Percentiles rank a stretch among this genome's conserved stretches.
Evolutionary conservation across 2,797 vertebrate species (phyloP).

Genomic region (Ciconia nigra): DNA sequence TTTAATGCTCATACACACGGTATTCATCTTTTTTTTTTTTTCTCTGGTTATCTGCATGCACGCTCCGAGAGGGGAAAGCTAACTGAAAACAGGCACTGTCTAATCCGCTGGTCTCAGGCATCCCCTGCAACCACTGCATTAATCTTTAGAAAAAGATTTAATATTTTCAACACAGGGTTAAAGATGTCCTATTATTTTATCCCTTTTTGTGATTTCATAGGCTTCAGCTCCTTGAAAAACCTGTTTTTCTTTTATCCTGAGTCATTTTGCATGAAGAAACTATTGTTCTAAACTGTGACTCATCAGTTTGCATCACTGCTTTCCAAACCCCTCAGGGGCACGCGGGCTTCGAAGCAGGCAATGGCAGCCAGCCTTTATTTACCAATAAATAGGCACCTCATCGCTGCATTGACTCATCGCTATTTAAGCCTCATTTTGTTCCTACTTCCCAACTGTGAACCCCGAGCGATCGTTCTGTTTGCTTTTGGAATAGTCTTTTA

Average conservation of each 20-base stretch:
- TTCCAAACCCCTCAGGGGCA: not conserved
- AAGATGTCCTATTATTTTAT: not conserved
- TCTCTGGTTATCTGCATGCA: not conserved
- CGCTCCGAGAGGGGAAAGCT: not conserved
- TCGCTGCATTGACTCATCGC: not conserved
- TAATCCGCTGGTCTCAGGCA: not conserved
- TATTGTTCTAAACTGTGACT: constrained; percentile 50
- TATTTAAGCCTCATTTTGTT: not conserved
- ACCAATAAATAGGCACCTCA: not conserved
- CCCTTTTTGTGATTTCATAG: not conserved
- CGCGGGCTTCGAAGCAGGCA: not conserved
- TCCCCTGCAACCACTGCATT: not conserved
- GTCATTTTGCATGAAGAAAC: constrained; percentile 2
- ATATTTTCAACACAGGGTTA: not conserved
- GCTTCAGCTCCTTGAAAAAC: constrained; percentile 16
- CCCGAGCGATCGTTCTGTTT: not conserved
- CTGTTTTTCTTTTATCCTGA: constrained; percentile 39
- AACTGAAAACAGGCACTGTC: not conserved
- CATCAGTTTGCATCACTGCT: constrained; percentile 19
- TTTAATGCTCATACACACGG: not conserved
- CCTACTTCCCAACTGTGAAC: not conserved
- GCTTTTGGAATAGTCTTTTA: not conserved
- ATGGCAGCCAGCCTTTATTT: not conserved
- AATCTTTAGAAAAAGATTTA: not conserved
- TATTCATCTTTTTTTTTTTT: no score